Evolutionary conservation across 2,113 vertebrate species (phyloP).

Genomic region (Tenrec ecaudatus): DNA sequence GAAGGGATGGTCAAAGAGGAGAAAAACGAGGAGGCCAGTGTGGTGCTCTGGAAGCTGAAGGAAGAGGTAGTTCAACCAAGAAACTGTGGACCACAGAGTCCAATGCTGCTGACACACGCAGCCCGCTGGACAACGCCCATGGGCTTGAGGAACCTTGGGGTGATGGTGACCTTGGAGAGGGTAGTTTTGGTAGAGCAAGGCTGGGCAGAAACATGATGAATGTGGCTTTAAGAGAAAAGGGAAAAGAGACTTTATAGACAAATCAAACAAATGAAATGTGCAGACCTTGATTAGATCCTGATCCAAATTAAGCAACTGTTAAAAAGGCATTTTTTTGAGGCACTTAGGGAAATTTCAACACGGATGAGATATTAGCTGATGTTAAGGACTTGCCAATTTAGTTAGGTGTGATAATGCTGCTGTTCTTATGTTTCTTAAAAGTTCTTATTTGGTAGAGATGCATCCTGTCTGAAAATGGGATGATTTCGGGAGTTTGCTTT

Average conservation of each 20-base stretch:
- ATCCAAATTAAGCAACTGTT: conserved; percentile 14
- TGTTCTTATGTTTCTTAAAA: conserved; percentile 35
- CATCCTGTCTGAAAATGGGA: conserved; percentile 8
- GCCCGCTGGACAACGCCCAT: neutral
- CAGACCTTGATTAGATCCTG: conserved; percentile 4
- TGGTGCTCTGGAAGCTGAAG: neutral
- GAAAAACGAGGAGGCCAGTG: neutral
- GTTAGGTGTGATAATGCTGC: conserved; percentile 31
- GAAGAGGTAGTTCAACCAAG: neutral
- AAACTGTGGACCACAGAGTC: neutral
- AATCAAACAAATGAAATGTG: neutral
- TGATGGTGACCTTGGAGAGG: neutral
- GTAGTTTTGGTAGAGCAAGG: neutral
- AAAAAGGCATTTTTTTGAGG: conserved; percentile 48
- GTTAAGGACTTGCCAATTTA: conserved; percentile 48
- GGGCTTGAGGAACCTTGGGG: neutral
- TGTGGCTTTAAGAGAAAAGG: neutral
- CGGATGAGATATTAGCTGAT: conserved; percentile 5
- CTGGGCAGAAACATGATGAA: neutral
- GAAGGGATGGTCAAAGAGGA: neutral
- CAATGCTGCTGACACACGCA: neutral
- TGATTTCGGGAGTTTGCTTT: neutral
- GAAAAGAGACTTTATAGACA: neutral
- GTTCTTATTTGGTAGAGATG: neutral
- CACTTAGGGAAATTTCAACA: conserved; percentile 19